Percentiles rank a stretch among this genome's conserved stretches.
phyloP scores from a whole-genome alignment of 2,797 vertebrate species.

The Pipistrellus nathusii region DNA sequence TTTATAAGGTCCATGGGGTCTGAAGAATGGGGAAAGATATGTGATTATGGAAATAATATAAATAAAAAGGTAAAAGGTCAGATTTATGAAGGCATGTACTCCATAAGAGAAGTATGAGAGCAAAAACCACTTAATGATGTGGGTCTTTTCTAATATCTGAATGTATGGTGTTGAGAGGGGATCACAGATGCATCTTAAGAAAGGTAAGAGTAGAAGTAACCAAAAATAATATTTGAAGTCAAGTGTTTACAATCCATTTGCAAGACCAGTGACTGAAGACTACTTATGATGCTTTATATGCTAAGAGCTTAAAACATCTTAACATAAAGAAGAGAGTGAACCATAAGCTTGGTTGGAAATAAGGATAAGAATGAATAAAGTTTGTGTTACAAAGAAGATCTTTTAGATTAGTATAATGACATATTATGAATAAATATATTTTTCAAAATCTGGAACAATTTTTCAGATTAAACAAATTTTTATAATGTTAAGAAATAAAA shows the following conservation, averaged over 20 bases:
- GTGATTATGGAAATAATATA: conserved; percentile 22
- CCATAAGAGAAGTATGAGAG: background rate
- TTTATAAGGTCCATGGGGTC: background rate
- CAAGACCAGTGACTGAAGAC: conserved; percentile 18
- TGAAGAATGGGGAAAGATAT: background rate
- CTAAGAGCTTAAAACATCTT: conserved; percentile 20
- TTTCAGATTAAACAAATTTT: conserved; percentile 19
- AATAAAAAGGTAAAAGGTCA: background rate
- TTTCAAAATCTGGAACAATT: background rate
- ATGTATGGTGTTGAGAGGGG: conserved; percentile 37
- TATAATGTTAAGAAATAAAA: conserved; percentile 15
- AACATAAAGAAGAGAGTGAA: background rate
- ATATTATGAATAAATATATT: background rate
- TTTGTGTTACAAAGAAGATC: background rate
- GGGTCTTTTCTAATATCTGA: conserved; percentile 15
- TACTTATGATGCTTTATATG: conserved; percentile 15
- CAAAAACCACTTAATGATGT: background rate
- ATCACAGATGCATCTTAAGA: conserved; percentile 47
- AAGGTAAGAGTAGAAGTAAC: background rate
- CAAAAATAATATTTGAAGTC: conserved; percentile 61
- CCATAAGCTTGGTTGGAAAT: background rate
- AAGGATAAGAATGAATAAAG: background rate
- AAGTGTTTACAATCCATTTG: conserved; percentile 62
- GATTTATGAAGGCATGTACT: background rate
- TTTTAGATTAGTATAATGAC: background rate